Evolutionary conservation across 2,113 vertebrate genomes (phyloP).

Genomic region (Cromileptes altivelis): DNA sequence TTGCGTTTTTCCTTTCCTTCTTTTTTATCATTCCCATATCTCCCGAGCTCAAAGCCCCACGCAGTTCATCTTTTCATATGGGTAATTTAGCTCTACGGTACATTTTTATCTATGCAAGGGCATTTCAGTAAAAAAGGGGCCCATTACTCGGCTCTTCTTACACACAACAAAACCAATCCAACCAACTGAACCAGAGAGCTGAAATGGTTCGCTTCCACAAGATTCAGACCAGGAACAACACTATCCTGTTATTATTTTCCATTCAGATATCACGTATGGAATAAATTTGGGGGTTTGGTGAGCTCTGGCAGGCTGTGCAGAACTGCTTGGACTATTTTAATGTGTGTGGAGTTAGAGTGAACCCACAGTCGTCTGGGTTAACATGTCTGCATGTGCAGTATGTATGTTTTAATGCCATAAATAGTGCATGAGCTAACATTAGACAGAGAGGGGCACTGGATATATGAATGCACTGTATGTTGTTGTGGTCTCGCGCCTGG

Average conservation of each 20-base stretch:
- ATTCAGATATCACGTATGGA: slow-evolving; percentile 47
- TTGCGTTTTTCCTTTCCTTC: slow-evolving; percentile 24
- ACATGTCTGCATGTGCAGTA: slow-evolving; percentile 45
- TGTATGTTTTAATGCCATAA: slow-evolving; percentile 58
- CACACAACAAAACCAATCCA: not conserved
- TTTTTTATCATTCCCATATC: slow-evolving; percentile 52
- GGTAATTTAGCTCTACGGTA: slow-evolving; percentile 45
- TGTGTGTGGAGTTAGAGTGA: slow-evolving; percentile 14
- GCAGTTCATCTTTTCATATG: slow-evolving; percentile 38
- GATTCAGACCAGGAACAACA: slow-evolving; percentile 28
- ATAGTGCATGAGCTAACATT: slow-evolving; percentile 66
- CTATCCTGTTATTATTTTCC: slow-evolving; percentile 47
- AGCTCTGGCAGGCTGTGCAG: slow-evolving; percentile 4
- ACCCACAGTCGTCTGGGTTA: slow-evolving; percentile 52
- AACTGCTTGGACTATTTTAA: slow-evolving; percentile 18
- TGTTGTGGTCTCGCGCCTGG: not conserved
- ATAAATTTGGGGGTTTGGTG: slow-evolving; percentile 17
- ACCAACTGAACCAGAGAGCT: slow-evolving; percentile 13
- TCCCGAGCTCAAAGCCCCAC: slow-evolving; percentile 55
- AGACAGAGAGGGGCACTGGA: not conserved
- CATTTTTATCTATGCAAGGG: slow-evolving; percentile 18
- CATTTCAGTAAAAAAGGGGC: slow-evolving; percentile 35
- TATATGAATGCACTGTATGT: slow-evolving; percentile 10
- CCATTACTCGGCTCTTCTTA: slow-evolving; percentile 13
- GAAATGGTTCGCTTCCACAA: slow-evolving; percentile 27